Evolutionary conservation across 2,888 invertebrate genomes (phyloP).

Genomic region (Drosophila pseudotalamancana): DNA sequence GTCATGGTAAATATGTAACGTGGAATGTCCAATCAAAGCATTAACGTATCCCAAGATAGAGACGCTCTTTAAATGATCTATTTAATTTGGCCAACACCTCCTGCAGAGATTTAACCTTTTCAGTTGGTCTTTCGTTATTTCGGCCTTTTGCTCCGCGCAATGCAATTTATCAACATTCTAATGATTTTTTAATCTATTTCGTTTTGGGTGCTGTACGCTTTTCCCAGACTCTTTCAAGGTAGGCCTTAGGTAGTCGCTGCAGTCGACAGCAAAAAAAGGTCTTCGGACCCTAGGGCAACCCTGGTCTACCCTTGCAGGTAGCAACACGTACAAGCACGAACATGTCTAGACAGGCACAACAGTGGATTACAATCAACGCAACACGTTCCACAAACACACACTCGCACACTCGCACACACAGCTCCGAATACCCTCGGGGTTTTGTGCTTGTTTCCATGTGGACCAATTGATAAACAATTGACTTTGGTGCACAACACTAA

Average conservation of each 20-base stretch:
- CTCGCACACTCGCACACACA: not conserved
- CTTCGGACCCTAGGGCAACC: slow-evolving; percentile 22
- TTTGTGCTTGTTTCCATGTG: slow-evolving; percentile 38
- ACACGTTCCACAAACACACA: slow-evolving; percentile 40
- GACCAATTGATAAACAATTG: slow-evolving; percentile 72
- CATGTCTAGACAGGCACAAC: slow-evolving; percentile 59
- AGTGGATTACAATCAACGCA: slow-evolving; percentile 54
- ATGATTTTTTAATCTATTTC: slow-evolving; percentile 72
- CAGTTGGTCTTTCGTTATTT: not conserved
- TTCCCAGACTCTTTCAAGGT: slow-evolving; percentile 32
- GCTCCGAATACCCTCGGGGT: slow-evolving; percentile 19
- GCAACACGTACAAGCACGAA: slow-evolving; percentile 23
- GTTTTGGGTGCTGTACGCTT: slow-evolving; percentile 40
- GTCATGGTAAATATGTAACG: slow-evolving; percentile 10
- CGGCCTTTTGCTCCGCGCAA: not conserved
- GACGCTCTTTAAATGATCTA: slow-evolving; percentile 44
- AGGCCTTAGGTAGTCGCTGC: slow-evolving; percentile 35
- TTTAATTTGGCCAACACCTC: slow-evolving; percentile 68
- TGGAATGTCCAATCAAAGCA: slow-evolving; percentile 4
- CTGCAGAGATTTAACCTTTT: slow-evolving; percentile 43
- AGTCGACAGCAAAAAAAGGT: slow-evolving; percentile 20
- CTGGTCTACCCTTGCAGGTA: slow-evolving; percentile 37
- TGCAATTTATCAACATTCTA: slow-evolving; percentile 70
- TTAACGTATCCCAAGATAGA: slow-evolving; percentile 1
- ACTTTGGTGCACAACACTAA: slow-evolving; percentile 56